Conservation (phyloP, 2,888 invertebrate species). For the Lydus trimaculatus region DNA sequence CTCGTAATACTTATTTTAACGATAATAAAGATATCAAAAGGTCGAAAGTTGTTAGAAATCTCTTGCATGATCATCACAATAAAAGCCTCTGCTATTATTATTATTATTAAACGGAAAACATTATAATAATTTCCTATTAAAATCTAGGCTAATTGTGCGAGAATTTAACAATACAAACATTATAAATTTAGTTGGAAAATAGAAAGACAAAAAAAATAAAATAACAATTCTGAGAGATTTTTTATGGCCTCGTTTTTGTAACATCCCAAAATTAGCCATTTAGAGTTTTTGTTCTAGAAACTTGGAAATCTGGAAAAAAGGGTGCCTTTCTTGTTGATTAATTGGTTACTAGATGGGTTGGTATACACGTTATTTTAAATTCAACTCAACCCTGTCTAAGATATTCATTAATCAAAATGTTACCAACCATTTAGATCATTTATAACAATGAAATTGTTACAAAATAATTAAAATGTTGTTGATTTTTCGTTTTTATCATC, state of each 20-base stretch:
- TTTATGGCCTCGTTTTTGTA: neutral
- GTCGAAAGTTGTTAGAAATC: neutral
- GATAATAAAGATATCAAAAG: neutral
- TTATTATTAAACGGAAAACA: neutral
- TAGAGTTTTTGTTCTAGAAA: neutral
- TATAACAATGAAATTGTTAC: neutral
- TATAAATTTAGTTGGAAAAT: neutral
- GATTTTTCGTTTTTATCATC: neutral
- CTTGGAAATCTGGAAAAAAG: neutral
- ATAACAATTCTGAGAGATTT: neutral
- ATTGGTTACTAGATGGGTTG: neutral
- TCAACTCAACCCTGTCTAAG: neutral
- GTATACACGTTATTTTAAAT: neutral
- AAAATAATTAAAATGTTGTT: neutral
- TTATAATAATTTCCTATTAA: neutral
- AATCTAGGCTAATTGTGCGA: neutral
- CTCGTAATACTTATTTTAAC: neutral
- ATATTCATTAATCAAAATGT: neutral
- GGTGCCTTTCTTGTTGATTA: neutral
- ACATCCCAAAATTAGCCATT: neutral
- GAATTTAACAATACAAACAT: neutral
- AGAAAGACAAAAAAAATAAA: neutral
- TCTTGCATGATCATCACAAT: neutral
- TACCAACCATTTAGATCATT: neutral
- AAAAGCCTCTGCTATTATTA: neutral